Evolutionary conservation across 1,140 invertebrate genomes (phyloP).

Genomic region (Proctacanthus coquilletti): DNA sequence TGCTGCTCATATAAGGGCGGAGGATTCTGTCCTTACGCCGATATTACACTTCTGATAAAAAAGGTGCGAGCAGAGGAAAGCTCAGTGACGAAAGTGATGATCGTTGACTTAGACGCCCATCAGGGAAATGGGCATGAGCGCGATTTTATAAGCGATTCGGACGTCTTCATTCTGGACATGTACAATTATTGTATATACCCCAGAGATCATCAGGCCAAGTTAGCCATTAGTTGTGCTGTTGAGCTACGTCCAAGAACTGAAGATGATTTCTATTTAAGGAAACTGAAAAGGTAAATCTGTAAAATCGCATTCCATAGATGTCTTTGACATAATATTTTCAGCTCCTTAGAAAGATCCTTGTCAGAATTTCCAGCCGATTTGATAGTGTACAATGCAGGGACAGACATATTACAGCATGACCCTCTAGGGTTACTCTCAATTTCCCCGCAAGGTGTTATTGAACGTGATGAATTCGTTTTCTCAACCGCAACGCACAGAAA

Average conservation of each 20-base stretch:
- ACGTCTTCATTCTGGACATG: slow-evolving; percentile 75
- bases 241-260: slow-evolving; percentile 47
- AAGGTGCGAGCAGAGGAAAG: slow-evolving; percentile 44
- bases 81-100: slow-evolving; percentile 54
- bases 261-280: slow-evolving; percentile 54
- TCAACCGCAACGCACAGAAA: slow-evolving; percentile 40
- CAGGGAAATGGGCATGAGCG: slow-evolving; percentile 78
- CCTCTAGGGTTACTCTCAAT: slow-evolving; percentile 54
- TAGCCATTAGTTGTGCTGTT: slow-evolving; percentile 54
- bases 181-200: slow-evolving; percentile 76
- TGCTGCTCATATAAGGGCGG: slow-evolving; percentile 55
- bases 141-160: slow-evolving; percentile 54
- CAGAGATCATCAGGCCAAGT: slow-evolving; percentile 55
- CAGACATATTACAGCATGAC: slow-evolving; percentile 66
- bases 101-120: slow-evolving; percentile 81
- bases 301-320: background rate
- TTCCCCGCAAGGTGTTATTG: slow-evolving; percentile 59
- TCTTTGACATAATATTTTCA: slow-evolving; percentile 11
- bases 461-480: slow-evolving; percentile 72
- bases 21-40: slow-evolving; percentile 80
- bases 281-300: slow-evolving; percentile 44
- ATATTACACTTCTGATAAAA: slow-evolving; percentile 62
- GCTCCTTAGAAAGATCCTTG: slow-evolving; percentile 47
- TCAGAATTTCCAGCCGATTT: slow-evolving; percentile 62
- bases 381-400: slow-evolving; percentile 78